These are phyloP conservation scores for Cichladusa arquata DNA, from an alignment of 2,113 vertebrate genomes.

Conservation along the genomic window DNA sequence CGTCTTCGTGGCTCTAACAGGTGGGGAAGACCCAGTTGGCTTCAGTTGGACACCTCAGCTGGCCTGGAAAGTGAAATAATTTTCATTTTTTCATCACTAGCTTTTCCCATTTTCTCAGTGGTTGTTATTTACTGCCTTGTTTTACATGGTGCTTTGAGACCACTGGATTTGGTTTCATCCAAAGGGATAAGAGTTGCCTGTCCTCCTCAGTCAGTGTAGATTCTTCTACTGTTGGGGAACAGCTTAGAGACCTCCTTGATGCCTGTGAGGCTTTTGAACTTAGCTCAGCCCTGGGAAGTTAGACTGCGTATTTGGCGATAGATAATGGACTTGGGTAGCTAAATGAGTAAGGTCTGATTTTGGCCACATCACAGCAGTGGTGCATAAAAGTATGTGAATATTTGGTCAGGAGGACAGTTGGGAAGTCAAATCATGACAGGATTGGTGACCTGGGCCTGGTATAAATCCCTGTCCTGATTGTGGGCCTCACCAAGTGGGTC, in stretches of 20 bases:
- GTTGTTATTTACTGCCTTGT: background rate
- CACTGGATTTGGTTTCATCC: background rate
- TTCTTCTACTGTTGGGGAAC: background rate
- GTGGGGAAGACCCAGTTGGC: background rate
- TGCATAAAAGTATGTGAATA: background rate
- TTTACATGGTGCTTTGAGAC: background rate
- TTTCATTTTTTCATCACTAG: background rate
- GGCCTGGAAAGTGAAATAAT: background rate
- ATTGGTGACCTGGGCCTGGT: background rate
- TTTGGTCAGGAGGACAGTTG: background rate
- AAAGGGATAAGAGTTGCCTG: background rate
- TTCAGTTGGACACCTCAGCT: background rate
- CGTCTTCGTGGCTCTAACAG: background rate
- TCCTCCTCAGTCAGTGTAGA: rapidly evolving
- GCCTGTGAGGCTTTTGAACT: background rate
- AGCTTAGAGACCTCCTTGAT: background rate
- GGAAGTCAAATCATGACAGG: background rate
- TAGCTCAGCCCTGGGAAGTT: background rate
- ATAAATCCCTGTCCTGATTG: background rate
- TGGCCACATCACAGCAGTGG: background rate
- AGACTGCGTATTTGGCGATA: background rate
- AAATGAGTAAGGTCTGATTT: background rate
- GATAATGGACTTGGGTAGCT: background rate
- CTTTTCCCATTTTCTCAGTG: background rate
- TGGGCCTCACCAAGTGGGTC: background rate